phyloP scores from a whole-genome alignment of 2,888 invertebrate genomes.

The Nipponacmea schrenckii region DNA sequence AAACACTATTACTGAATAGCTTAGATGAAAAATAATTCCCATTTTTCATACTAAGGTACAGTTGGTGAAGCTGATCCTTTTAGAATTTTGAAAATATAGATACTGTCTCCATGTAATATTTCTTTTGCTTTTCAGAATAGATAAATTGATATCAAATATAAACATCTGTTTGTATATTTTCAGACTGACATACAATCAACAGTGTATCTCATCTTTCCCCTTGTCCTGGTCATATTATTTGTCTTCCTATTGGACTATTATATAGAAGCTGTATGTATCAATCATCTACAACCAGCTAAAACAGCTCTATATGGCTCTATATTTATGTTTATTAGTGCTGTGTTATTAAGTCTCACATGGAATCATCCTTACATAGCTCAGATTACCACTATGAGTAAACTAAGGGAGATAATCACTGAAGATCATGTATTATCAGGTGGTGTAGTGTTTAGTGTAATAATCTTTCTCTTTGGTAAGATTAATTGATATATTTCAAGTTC shows the following conservation, averaged over 20 bases:
- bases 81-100: too few relatives aligned
- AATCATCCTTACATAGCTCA: conserved; percentile 62
- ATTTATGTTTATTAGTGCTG: conserved; percentile 66
- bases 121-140: too few relatives aligned
- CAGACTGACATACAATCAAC: conserved; percentile 58
- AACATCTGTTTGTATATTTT: conserved; percentile 21
- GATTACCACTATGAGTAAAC: conserved; percentile 55
- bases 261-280: conserved; percentile 66
- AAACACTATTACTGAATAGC: too few relatives aligned
- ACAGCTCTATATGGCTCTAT: conserved; percentile 67
- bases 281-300: conserved; percentile 60
- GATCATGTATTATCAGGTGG: conserved; percentile 70
- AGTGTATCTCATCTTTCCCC: conserved; percentile 58
- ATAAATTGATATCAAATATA: too few relatives aligned
- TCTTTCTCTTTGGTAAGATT: conserved; percentile 69
- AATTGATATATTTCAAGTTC: neutral
- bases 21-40: too few relatives aligned
- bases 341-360: conserved; percentile 64
- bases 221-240: conserved; percentile 66
- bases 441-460: conserved; percentile 69
- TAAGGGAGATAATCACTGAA: conserved; percentile 58
- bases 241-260: conserved; percentile 71
- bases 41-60: too few relatives aligned
- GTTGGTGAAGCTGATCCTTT: too few relatives aligned
- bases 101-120: too few relatives aligned